A percentile compares a stretch with the other conserved stretches of the same genome.
Conservation (phyloP, 2,113 vertebrate genomes). For the Bagarius yarrelli region DNA sequence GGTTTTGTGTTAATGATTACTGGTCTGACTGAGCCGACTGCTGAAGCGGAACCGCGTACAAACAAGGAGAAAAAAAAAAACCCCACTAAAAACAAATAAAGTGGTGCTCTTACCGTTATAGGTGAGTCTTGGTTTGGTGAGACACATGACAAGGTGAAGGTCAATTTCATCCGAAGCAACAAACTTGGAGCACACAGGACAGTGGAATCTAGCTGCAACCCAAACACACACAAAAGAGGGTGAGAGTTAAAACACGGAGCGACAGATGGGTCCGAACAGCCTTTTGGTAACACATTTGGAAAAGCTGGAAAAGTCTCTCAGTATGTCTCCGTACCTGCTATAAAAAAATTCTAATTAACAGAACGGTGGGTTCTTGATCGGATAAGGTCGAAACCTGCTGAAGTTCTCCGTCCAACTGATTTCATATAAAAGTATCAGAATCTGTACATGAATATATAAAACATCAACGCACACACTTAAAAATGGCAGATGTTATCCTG, state of each 20-base stretch:
- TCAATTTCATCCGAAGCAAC: conserved; percentile 92
- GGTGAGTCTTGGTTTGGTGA: conserved; percentile 92
- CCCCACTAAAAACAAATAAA: not conserved
- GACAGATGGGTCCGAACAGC: not conserved
- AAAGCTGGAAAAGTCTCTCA: not conserved
- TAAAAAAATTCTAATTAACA: no score
- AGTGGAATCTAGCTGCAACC: conserved; percentile 83
- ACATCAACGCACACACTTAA: no score
- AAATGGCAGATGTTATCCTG: no score
- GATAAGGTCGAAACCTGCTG: no score
- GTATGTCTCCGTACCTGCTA: no score
- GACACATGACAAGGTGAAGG: conserved; percentile 93
- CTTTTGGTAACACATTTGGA: not conserved
- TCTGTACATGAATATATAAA: no score
- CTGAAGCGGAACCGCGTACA: not conserved
- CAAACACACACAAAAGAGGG: not conserved
- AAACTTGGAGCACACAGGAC: conserved; percentile 95
- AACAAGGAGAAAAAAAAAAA: not conserved
- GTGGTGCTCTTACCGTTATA: conserved; percentile 89
- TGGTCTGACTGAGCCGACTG: not conserved
- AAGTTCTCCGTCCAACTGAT: no score
- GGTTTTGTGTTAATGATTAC: conserved; percentile 25
- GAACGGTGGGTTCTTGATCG: no score
- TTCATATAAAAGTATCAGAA: no score
- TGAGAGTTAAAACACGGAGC: no score